phyloP scores from a whole-genome alignment of 2,888 invertebrate genomes.

The Synanthedon formicaeformis region DNA sequence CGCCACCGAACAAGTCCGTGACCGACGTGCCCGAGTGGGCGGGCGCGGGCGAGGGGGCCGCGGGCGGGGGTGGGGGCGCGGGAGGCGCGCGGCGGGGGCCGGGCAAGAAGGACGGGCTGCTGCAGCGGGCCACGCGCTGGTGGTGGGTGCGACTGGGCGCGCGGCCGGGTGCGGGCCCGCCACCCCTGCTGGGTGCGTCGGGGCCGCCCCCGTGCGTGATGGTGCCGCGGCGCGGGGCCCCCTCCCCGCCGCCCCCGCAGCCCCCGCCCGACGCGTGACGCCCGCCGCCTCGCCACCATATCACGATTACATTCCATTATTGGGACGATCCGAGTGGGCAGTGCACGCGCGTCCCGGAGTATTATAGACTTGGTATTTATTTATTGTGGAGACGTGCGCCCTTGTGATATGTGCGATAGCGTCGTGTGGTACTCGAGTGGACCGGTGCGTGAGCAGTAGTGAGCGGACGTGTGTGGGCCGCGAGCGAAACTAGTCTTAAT shows the following conservation, averaged over 20 bases:
- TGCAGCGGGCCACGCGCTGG: constrained; percentile 67
- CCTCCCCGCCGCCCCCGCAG: constrained; percentile 11
- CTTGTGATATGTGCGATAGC: constrained; percentile 32
- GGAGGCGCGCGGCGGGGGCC: constrained; percentile 17
- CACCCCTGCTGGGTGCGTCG: constrained; percentile 5
- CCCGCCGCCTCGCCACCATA: constrained; percentile 33
- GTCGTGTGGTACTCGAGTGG: constrained; percentile 20
- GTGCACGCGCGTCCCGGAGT: constrained; percentile 50
- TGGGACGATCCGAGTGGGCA: constrained; percentile 54
- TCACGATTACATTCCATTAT: constrained; percentile 69
- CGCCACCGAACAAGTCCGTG: constrained; percentile 76
- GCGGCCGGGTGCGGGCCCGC: constrained; percentile 25
- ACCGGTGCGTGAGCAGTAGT: constrained; percentile 12
- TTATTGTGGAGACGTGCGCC: constrained; percentile 42
- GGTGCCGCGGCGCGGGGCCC: constrained; percentile 31
- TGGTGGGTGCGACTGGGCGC: constrained; percentile 67
- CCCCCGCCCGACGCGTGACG: constrained; percentile 32
- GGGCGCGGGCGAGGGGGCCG: constrained; percentile 25
- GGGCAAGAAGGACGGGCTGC: constrained; percentile 61
- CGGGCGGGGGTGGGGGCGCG: constrained; percentile 19
- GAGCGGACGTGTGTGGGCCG: constrained; percentile 15
- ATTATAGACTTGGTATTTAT: constrained; percentile 67
- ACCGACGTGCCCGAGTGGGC: constrained; percentile 75
- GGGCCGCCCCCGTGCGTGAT: constrained; percentile 40
- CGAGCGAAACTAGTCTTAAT: constrained; percentile 37